These are phyloP conservation scores for Oscheius sp. DNA, from an alignment of 2,888 invertebrate species.

Conservation along the genomic window DNA sequence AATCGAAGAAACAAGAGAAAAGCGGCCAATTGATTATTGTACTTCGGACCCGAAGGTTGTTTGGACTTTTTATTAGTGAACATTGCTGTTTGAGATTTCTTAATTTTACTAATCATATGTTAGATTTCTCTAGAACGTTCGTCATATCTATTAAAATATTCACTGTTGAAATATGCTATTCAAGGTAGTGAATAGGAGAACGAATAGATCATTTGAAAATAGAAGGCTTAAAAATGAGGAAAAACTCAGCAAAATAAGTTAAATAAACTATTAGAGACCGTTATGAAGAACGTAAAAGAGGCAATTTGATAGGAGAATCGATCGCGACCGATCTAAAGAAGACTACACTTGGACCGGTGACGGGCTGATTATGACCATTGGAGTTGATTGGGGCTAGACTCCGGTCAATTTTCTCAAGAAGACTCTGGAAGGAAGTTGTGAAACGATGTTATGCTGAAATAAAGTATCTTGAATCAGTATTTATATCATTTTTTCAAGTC, in stretches of 20 bases:
- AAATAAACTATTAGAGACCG: neutral
- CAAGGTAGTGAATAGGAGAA: neutral
- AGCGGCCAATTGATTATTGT: neutral
- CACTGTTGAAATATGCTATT: neutral
- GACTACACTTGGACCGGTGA: constrained; percentile 13
- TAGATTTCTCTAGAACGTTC: neutral
- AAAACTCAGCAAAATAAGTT: neutral
- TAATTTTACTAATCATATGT: neutral
- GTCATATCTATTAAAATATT: neutral
- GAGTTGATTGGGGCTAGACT: too few species aligned
- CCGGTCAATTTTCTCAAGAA: too few species aligned
- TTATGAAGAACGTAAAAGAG: too few species aligned
- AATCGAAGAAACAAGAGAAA: neutral
- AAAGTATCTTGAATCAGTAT: too few species aligned
- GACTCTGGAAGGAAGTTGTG: too few species aligned
- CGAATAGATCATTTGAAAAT: neutral
- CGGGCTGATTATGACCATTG: constrained; percentile 9
- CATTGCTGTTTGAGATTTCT: neutral
- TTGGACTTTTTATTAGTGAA: neutral
- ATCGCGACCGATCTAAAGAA: neutral
- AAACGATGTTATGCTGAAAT: too few species aligned
- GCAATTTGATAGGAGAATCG: constrained; percentile 17
- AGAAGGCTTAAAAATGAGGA: neutral
- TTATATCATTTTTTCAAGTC: too few species aligned
- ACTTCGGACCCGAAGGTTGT: neutral